phyloP scores from a whole-genome alignment of 2,888 invertebrate genomes.

The Pedicia rivosa region DNA sequence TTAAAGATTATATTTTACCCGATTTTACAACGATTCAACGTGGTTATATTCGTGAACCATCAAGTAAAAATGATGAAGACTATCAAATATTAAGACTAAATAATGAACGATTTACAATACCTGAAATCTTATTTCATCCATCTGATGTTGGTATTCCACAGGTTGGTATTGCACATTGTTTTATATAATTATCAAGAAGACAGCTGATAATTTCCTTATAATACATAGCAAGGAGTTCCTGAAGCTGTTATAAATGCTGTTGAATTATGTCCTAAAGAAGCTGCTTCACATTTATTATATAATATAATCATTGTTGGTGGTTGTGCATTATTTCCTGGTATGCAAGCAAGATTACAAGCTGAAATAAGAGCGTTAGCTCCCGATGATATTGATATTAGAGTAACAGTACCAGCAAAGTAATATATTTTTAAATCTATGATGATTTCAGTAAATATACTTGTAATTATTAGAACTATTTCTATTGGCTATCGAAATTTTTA shows the following conservation, averaged over 20 bases:
- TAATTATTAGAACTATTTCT: too few species aligned
- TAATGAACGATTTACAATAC: conserved; percentile 88
- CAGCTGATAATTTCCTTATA: conserved; percentile 4
- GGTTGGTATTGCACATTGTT: conserved; percentile 4
- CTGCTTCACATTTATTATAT: conserved; percentile 59
- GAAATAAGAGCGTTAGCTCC: conserved; percentile 69
- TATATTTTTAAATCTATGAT: too few species aligned
- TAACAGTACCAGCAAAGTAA: conserved; percentile 47
- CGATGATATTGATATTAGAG: conserved; percentile 58
- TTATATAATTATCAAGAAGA: neutral
- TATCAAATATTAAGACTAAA: conserved; percentile 72
- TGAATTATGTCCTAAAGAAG: conserved; percentile 52
- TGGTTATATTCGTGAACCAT: conserved; percentile 37
- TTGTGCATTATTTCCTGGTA: conserved; percentile 64
- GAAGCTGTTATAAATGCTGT: conserved; percentile 73
- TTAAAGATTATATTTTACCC: conserved; percentile 85
- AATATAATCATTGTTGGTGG: conserved; percentile 81
- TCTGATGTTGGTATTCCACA: conserved; percentile 82
- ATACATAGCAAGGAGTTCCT: conserved; percentile 56
- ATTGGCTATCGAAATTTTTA: too few species aligned
- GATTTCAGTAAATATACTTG: too few species aligned
- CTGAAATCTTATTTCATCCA: conserved; percentile 88
- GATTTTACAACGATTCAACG: conserved; percentile 83
- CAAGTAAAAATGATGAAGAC: conserved; percentile 31
- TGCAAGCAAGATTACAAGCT: conserved; percentile 55